phyloP scores from a whole-genome alignment of 2,797 vertebrate species.

The Mormyrops boulengeri region DNA sequence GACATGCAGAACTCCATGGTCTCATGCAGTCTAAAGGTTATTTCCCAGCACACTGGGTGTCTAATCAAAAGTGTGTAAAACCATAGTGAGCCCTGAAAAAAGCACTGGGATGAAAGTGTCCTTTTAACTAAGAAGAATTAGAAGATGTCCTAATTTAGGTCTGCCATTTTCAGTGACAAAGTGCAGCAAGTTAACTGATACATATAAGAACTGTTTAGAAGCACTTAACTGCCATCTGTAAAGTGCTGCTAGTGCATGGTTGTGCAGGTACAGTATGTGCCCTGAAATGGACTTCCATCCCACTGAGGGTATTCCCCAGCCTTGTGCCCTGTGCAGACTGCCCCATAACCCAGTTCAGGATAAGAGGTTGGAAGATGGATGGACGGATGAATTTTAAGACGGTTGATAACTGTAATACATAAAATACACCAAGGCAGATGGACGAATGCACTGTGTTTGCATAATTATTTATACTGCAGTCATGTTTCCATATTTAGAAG shows the following conservation, averaged over 20 bases:
- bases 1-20: not conserved
- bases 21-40: not conserved
- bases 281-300: not conserved
- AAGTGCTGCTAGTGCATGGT: not conserved
- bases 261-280: not conserved
- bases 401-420: not conserved
- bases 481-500: slow-evolving; percentile 39
- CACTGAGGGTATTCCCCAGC: not conserved
- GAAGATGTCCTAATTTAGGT: not conserved
- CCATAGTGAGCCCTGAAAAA: not conserved
- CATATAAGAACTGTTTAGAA: not conserved
- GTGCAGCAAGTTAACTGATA: not conserved
- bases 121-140: not conserved
- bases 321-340: not conserved
- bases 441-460: slow-evolving; percentile 18
- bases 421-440: not conserved
- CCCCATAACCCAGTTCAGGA: not conserved
- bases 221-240: not conserved
- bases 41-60: not conserved
- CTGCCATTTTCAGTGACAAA: not conserved
- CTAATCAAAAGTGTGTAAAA: not conserved
- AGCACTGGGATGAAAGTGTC: not conserved
- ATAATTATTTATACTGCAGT: slow-evolving; percentile 30
- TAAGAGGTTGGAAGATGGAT: not conserved
- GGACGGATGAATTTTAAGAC: not conserved